Evolutionary conservation across 2,888 invertebrate species (phyloP), one percentile per base, ranked within the genome.

Genomic region (Calephelis perditalis): DNA sequence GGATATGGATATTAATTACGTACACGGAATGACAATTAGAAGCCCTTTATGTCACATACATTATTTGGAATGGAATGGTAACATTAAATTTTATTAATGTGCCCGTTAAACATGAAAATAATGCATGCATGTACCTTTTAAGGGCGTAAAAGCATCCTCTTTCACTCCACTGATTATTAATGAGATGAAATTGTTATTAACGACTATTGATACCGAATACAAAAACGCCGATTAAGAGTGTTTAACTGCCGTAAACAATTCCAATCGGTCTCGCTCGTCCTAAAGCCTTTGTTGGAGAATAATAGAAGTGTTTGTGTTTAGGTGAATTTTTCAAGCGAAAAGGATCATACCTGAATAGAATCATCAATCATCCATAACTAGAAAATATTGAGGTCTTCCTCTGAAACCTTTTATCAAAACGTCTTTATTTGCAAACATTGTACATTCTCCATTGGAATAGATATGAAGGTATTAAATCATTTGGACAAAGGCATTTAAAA

Each of bases 191-290:
- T 86, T 75, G 79, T 86, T 86, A 86, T 84, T 86, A 86, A 82
- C 82, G 75, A 75, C 73, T 70, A 71, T 70, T 74, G 78, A 73
- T 73, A 76, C 73, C 73, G 72, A 77, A 77, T 79, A 82, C 68
- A 86, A 87, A 86, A 88, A 83, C 81, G 81, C 75, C 84, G 81
- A 88, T 90, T 85, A 86, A 81, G 75, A 78, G 79, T 83, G 86
- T 86, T 88, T 86, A 89, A 87, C 82, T 82, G 81, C 82, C 89
- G 86, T 88, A 78, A 83, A 89, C 73, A 83, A 89, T 87, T 75
- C 79, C 77, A 81, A 87, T 88, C 86, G 81, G 85, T 77, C 73
- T 74, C 82, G 81, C 77, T 78, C 77, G 81, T 79, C 82, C 79
- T 74, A 76, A 71, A 72, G 68, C 84, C 72, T 82, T 89, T 90